Conservation (phyloP, 2,888 invertebrate genomes). For the Drosophila sordidula region DNA sequence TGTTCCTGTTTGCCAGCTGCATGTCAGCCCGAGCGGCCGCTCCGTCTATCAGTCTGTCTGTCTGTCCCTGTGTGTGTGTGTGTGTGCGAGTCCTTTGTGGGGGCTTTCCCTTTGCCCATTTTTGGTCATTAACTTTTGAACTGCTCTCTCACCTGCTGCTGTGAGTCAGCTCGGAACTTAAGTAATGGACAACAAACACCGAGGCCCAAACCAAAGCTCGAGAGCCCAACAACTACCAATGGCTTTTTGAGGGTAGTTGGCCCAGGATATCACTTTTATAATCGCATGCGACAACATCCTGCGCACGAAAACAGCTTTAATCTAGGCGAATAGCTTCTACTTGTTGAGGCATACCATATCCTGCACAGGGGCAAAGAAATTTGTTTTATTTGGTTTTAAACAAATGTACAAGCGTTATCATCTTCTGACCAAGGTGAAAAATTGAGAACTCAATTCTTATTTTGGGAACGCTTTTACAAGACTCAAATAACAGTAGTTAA, state of each 20-base stretch:
- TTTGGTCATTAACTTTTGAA: constrained; percentile 80
- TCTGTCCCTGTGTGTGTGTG: constrained; percentile 16
- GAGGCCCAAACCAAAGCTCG: background rate
- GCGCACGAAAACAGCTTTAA: constrained; percentile 45
- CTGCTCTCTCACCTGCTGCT: constrained; percentile 56
- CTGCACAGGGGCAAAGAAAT: too few species aligned
- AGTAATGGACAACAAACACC: constrained; percentile 52
- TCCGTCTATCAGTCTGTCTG: constrained; percentile 13
- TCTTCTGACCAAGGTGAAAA: too few species aligned
- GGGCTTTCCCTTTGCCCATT: constrained; percentile 51
- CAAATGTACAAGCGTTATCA: too few species aligned
- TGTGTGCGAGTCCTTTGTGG: constrained; percentile 20
- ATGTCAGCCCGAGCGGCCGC: constrained; percentile 32
- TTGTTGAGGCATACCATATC: constrained; percentile 7
- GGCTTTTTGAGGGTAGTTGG: constrained; percentile 27
- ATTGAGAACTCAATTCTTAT: too few species aligned
- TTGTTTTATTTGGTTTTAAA: too few species aligned
- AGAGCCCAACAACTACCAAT: constrained; percentile 17
- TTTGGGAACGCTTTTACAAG: too few species aligned
- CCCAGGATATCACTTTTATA: constrained; percentile 35
- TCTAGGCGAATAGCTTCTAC: constrained; percentile 43
- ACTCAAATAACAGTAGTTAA: too few species aligned
- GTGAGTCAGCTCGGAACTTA: constrained; percentile 43
- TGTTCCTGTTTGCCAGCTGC: constrained; percentile 49
- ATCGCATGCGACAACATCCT: constrained; percentile 51